phyloP scores from a whole-genome alignment of 2,113 vertebrate genomes.

The Myrmecophaga tridactyla region DNA sequence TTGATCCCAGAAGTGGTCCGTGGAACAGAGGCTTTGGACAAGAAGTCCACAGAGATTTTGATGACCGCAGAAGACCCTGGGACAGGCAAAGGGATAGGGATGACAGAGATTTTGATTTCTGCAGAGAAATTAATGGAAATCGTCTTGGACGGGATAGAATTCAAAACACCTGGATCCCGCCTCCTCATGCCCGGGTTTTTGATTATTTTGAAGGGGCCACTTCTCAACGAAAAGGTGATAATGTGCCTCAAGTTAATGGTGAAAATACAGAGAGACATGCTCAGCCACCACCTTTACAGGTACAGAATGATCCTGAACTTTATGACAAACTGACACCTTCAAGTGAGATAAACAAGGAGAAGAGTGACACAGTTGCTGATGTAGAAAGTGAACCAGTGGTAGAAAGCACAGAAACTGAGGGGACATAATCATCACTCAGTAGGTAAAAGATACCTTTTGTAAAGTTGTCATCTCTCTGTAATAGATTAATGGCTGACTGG shows the following conservation, averaged over 20 bases:
- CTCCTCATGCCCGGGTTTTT: constrained; percentile 87
- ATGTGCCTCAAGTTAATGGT: constrained; percentile 89
- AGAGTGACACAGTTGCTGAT: constrained; percentile 94
- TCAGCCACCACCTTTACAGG: constrained; percentile 83
- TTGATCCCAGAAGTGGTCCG: constrained; percentile 91
- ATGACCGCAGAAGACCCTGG: constrained; percentile 96
- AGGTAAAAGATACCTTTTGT: constrained; percentile 99
- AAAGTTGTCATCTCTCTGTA: constrained; percentile 99
- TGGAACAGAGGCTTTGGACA: constrained; percentile 95
- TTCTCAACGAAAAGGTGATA: constrained; percentile 86
- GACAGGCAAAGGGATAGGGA: constrained; percentile 96
- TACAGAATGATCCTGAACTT: constrained; percentile 86
- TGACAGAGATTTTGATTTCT: constrained; percentile 97
- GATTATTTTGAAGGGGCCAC: constrained; percentile 87
- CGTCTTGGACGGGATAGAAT: constrained; percentile 91
- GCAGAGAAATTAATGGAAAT: constrained; percentile 95
- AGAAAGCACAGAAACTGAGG: constrained; percentile 99
- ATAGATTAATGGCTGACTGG: constrained; percentile 96
- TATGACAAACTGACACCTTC: constrained; percentile 88
- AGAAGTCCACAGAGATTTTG: constrained; percentile 95
- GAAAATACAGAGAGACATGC: constrained; percentile 88
- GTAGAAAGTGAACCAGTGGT: constrained; percentile 98
- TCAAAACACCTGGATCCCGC: constrained; percentile 88
- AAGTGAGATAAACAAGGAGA: constrained; percentile 91
- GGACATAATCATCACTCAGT: constrained; percentile 99